phyloP scores from a whole-genome alignment of 1,140 invertebrate species.

The Adoxophyes honmai region DNA sequence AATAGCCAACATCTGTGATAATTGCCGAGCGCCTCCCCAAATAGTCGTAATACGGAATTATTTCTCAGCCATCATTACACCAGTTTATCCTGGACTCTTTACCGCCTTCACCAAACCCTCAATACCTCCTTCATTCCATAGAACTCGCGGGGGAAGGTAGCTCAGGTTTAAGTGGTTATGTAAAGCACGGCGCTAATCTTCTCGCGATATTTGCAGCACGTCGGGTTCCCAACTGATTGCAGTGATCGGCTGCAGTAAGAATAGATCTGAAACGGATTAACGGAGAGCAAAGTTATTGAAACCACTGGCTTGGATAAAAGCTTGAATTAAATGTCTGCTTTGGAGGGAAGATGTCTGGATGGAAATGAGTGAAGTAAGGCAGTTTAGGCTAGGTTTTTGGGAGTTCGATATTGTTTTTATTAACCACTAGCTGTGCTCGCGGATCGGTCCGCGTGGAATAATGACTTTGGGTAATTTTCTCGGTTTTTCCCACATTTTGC shows the following conservation, averaged over 20 bases:
- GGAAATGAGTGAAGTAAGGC: too few species aligned
- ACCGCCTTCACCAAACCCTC: too few species aligned
- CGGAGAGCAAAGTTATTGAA: not conserved
- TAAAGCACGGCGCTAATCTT: not conserved
- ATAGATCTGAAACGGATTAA: conserved; percentile 4
- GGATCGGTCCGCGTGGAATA: too few species aligned
- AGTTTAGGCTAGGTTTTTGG: too few species aligned
- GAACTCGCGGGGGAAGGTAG: not conserved
- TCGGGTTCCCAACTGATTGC: not conserved
- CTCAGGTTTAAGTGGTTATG: not conserved
- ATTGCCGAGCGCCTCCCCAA: not conserved
- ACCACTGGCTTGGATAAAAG: not conserved
- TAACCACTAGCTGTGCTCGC: too few species aligned
- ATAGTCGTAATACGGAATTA: conserved; percentile 8
- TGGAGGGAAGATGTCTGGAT: too few species aligned
- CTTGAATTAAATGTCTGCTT: too few species aligned
- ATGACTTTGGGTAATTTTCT: too few species aligned
- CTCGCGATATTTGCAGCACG: conserved; percentile 3
- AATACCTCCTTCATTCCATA: too few species aligned
- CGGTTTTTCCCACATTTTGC: too few species aligned
- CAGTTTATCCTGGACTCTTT: not conserved
- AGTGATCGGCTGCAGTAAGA: conserved; percentile 1
- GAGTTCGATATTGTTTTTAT: too few species aligned
- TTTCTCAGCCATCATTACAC: conserved; percentile 6
- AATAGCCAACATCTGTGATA: not conserved